Base-by-base conservation (phyloP, 2,888 invertebrate species). In the Eristalis intricaria region DNA sequence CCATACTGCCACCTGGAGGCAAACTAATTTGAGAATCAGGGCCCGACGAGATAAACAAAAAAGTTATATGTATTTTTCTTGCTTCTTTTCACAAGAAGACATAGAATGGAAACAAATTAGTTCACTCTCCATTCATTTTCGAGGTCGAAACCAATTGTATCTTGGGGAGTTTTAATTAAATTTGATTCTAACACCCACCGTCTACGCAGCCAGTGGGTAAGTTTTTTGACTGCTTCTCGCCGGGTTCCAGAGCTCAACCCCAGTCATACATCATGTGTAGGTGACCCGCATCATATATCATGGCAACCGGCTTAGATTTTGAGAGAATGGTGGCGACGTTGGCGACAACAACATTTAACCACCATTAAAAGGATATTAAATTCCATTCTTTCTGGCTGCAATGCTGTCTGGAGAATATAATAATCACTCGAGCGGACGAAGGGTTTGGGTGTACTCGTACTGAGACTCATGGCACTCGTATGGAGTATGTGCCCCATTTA, bases 311-410 rank as follows among this genome's bases (percentile, higher is more conserved):
- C 15, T 23, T 23, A 11, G 10, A 23, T 58, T 40, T 56, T 43
- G 32, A 8, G 50, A 40, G 58, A 13, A 66, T 7, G 61, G 5
- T 19, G 65, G 40, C 32, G 32, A 38, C 80, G 35, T 13, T 56
- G 29, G 38, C 66, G 68, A 69, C 50, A 73, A 74, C 40, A 71
- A 56, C 71, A 71, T 80, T 84, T 84, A 71, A 71, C 66, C 71
- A 60, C 65, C 82, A 73, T 86, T 82, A 82, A 82, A 86, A 83
- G 74, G 29, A 78, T 83, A 86, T 86, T 86, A 86, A 82, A 82
- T 86, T 82, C 83, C 86, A 86, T 86, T 86, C 78, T 73, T 58
- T 80, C 50, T 63, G 73, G 61, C 68, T 80, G 73, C 68, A 74
- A 38, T 13, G 65, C 40, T 58, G 74, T 61, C 86, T 83, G 82